A percentile compares a stretch with the other conserved stretches of the same genome.
Conservation (phyloP, 2,797 vertebrate species). For the Hybognathus amarus region DNA sequence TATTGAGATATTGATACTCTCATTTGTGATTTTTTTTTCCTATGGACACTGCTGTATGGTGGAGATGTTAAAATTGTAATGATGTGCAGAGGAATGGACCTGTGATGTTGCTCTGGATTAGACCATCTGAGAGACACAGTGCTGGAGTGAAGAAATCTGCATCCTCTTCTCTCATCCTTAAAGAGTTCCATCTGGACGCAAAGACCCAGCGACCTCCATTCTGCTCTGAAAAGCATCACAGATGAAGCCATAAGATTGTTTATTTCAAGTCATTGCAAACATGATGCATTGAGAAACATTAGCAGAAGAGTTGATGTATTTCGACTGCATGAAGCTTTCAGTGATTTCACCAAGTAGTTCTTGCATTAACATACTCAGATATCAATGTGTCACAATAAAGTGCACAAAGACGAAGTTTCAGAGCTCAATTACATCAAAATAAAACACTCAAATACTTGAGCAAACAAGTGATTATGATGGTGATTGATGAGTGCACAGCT, state of each 20-base stretch:
- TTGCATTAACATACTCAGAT: background rate
- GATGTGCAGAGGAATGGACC: constrained; percentile 64
- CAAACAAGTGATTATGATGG: too few species aligned
- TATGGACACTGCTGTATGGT: background rate
- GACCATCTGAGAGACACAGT: constrained; percentile 68
- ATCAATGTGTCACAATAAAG: too few species aligned
- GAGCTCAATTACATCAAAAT: too few species aligned
- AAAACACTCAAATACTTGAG: too few species aligned
- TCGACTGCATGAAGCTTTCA: background rate
- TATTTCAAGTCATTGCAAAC: constrained; percentile 1
- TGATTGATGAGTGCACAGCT: too few species aligned
- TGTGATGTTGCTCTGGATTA: constrained; percentile 70
- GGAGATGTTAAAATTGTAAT: background rate
- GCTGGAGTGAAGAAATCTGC: constrained; percentile 68
- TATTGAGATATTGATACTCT: background rate
- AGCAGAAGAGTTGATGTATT: background rate
- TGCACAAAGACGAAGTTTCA: too few species aligned
- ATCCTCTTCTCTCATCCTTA: constrained; percentile 71
- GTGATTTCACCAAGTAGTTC: background rate
- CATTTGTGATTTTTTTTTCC: background rate
- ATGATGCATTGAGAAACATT: background rate
- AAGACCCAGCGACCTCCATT: constrained; percentile 75
- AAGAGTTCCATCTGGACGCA: constrained; percentile 75
- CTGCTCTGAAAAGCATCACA: constrained; percentile 64
- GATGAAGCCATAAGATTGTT: background rate